Evolutionary conservation across 2,797 vertebrate species (phyloP).

Genomic region (Phoebastria nigripes): DNA sequence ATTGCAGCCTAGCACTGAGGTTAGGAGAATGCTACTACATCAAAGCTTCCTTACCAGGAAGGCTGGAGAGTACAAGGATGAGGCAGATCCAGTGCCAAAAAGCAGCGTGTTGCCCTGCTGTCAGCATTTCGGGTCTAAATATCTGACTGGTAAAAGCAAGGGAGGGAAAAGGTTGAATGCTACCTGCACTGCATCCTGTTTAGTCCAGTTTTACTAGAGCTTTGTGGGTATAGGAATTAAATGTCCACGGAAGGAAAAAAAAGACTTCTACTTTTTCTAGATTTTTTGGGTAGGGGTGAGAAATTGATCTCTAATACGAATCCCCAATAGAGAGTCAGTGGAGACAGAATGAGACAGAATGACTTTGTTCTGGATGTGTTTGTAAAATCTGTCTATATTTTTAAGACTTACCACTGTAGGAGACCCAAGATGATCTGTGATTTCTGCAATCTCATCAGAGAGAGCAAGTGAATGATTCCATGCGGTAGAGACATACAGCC

Average conservation of each 20-base stretch:
- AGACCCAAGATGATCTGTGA: conserved; percentile 43
- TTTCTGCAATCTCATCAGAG: conserved; percentile 60
- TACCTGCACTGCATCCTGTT: neutral
- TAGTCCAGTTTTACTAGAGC: neutral
- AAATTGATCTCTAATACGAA: neutral
- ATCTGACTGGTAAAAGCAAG: neutral
- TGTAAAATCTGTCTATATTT: conserved; percentile 39
- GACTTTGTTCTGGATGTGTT: neutral
- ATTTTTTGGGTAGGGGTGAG: neutral
- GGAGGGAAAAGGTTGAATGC: neutral
- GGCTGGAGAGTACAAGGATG: neutral
- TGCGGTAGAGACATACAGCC: conserved; percentile 37
- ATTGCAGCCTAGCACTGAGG: neutral
- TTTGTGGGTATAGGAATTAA: neutral
- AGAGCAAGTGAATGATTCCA: conserved; percentile 53
- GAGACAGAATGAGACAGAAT: neutral
- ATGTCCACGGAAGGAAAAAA: neutral
- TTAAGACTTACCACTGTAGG: neutral
- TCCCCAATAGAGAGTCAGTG: neutral
- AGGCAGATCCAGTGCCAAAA: neutral
- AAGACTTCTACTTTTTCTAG: neutral
- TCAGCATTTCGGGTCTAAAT: neutral
- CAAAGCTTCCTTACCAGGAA: neutral
- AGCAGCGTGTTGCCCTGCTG: neutral
- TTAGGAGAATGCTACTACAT: neutral